These are phyloP conservation scores for Mythimna albipuncta DNA, from an alignment of 2,888 invertebrate species.

Conservation along the genomic window DNA sequence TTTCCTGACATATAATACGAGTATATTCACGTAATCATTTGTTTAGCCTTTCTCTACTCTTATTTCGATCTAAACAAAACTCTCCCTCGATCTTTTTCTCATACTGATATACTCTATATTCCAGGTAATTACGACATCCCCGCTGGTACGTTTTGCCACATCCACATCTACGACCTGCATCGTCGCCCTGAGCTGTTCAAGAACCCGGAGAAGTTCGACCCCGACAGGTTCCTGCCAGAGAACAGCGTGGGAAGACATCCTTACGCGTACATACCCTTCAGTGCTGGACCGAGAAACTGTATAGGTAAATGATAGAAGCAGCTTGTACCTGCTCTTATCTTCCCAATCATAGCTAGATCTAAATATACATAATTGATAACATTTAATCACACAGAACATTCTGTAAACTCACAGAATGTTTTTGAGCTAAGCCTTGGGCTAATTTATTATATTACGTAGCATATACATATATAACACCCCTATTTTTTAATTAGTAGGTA, in stretches of 20 bases:
- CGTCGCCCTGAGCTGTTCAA: conserved; percentile 92
- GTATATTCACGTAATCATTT: too few relatives aligned
- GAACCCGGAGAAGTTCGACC: conserved; percentile 92
- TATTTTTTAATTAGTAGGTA: too few relatives aligned
- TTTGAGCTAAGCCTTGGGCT: background rate
- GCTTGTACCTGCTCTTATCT: background rate
- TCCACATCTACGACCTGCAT: conserved; percentile 92
- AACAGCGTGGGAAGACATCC: conserved; percentile 90
- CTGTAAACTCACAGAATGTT: too few relatives aligned
- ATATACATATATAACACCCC: too few relatives aligned
- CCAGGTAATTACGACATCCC: conserved; percentile 89
- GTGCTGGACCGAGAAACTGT: conserved; percentile 93
- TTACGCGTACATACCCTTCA: conserved; percentile 92
- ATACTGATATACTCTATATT: conserved; percentile 18
- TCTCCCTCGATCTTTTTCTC: background rate
- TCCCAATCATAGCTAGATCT: background rate
- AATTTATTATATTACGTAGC: background rate
- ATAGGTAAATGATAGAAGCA: conserved; percentile 76
- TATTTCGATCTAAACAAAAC: background rate
- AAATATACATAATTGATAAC: background rate
- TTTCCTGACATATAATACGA: too few relatives aligned
- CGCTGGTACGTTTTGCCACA: conserved; percentile 84
- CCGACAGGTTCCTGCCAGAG: conserved; percentile 92
- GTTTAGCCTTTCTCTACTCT: background rate
- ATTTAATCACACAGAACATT: background rate